Evolutionary conservation across 2,113 vertebrate species (phyloP), one percentile per base, ranked within the genome.

Genomic region (Geococcyx californianus): DNA sequence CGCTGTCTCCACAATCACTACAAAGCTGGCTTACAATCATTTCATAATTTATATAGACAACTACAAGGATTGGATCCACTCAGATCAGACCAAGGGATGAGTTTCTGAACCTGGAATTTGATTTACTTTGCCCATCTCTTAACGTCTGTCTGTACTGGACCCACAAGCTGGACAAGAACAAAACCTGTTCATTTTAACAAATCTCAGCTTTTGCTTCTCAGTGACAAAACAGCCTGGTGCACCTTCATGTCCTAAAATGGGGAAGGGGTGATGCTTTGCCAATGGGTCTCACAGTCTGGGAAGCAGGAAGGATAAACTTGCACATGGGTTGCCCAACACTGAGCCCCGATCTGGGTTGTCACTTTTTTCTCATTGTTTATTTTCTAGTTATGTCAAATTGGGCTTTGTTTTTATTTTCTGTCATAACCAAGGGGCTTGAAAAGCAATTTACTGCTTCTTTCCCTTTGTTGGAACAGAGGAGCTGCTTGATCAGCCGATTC

Each of bases 401-500:
- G 13, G 58, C 66, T 96, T 94, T 93, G 79, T 75, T 73, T 86
- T 80, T 52, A 45, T 73, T 80, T 91, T 82, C 69, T 68, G 16
- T 83, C 87, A 26, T 8, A 73, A 91, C 70, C 66, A 89, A 81
- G 70, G 49, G 42, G 33, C 73, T 94, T 90, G 76, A 68, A 91
- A 94, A 86, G 76, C 81, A 76, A 84, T 96, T 92, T 56, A 56
- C 64, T 75, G 85, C 66, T 79, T 47, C 45, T 52, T 78, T 36
- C 38, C 51, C 45, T 90, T 84, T 92, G 86, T 31, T 28, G 44
- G 70, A 79, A 54, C 16, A 33, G 44, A 87, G 60, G 78, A 95
- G 91, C 80, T 75, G 89, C 89, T 89, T 87, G 84, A 83, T 95
- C 88, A 94, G 80, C 64, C 3, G 6, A 92, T 94, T 94, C 89